These are phyloP conservation scores for Remorina albescens DNA, from an alignment of 2,797 vertebrate genomes.

Conservation along the genomic window DNA sequence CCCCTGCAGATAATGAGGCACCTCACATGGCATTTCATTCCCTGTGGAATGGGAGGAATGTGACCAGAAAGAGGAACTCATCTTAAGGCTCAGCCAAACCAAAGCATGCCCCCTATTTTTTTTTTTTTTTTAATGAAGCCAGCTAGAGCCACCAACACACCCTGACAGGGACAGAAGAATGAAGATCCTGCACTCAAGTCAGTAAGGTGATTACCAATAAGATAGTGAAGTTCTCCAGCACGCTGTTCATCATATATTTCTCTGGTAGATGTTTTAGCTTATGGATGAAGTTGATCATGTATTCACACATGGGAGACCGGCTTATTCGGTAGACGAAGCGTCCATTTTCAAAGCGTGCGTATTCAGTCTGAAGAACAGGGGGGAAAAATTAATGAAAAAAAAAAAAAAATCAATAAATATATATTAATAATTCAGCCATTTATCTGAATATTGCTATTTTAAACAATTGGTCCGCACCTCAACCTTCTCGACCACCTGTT, in stretches of 20 bases:
- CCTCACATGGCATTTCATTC: slow-evolving; percentile 72
- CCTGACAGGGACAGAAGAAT: slow-evolving; percentile 46
- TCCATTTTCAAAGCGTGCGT: slow-evolving; percentile 97
- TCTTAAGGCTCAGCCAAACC: slow-evolving; percentile 43
- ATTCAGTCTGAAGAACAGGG: slow-evolving; percentile 90
- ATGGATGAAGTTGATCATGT: slow-evolving; percentile 99
- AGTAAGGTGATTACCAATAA: slow-evolving; percentile 90
- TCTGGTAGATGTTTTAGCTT: slow-evolving; percentile 99
- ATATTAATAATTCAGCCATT: no score
- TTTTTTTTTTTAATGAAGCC: slow-evolving; percentile 25
- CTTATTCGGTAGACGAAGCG: slow-evolving; percentile 98
- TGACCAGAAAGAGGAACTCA: slow-evolving; percentile 50
- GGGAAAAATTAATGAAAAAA: no score
- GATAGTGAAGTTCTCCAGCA: slow-evolving; percentile 99
- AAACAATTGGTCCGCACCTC: slow-evolving; percentile 94
- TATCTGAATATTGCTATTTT: no score
- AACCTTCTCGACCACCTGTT: slow-evolving; percentile 99
- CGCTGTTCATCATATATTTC: slow-evolving; percentile 99
- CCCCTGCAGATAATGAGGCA: slow-evolving; percentile 79
- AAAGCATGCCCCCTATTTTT: not conserved
- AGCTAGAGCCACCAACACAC: slow-evolving; percentile 58
- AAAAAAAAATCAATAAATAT: not conserved
- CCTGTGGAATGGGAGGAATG: slow-evolving; percentile 82
- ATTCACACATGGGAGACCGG: slow-evolving; percentile 99
- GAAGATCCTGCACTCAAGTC: slow-evolving; percentile 46